Base-by-base conservation (phyloP, 1,140 invertebrate genomes). In the Drosophila bocqueti region DNA sequence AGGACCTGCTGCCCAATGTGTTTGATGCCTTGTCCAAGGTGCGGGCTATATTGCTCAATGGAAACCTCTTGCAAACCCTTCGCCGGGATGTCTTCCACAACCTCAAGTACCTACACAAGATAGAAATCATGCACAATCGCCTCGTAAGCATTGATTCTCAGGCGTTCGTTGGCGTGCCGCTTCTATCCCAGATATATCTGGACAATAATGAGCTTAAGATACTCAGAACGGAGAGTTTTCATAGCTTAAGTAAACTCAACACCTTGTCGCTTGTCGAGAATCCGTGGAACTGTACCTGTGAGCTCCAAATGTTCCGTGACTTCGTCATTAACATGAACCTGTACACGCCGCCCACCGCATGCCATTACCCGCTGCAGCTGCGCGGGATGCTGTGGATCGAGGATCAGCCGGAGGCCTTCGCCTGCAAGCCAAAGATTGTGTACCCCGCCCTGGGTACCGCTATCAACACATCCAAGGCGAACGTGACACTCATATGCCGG, bases 281-380 rank as follows among this genome's bases (percentile, higher is more conserved):
- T 93, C 96, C 96, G 0, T 98, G 97, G 97, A 95, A 95, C 34
- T 98, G 97, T 86, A 97, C 98, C 87, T 98, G 97, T 81, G 94
- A 95, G 63, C 92, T 98, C 43, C 95, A 96, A 80, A 93, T 94
- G 16, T 97, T 98, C 71, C 94, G 96, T 45, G 95, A 97, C 65
- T 97, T 96, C 95, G 94, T 96, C 2, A 94, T 96, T 1, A 94
- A 94, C 26, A 94, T 94, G 43, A 96, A 96, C 65, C 92, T 97
- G 2, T 91, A 91, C 34, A 95, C 95, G 0, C 94, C 95, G 7
- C 94, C 95, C 0, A 96, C 96, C 6, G 93, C 94, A 1, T 98
- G 97, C 82, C 93, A 92, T 10, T 94, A 96, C 79, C 97, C 97
- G 0, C 71, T 94, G 0, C 93, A 94, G 66, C 93, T 98, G 2